Base-by-base conservation (phyloP, 2,888 invertebrate species). In the Ceratothoa steindachneri region DNA sequence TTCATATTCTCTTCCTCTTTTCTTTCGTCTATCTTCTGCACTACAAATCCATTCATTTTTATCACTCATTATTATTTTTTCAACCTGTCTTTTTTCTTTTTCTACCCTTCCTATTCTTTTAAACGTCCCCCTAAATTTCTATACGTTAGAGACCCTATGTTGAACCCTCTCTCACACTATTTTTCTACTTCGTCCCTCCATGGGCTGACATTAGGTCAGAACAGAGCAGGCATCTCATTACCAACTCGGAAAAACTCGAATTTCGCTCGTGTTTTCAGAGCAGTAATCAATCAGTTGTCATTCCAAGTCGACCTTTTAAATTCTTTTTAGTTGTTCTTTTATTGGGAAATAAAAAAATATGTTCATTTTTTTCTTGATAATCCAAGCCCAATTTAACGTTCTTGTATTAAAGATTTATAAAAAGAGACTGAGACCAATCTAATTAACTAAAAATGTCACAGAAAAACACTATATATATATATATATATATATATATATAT, bases 211-310 rank as follows among this genome's bases (percentile, higher is more conserved):
- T 60, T 60, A 60, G 60, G 60, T 60, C 60, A 60, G 60, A 60
- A 12, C 60, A 24, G 27, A 24, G 24, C 60, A 60, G 60, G 60
- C 60, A 60, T 60, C 60, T 60, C 60, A 60, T 60, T 60, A 60
- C 27, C 22, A 24, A 60, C 60, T 60, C 27, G 19, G 60, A 60
- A 60, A 60, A 60, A 60, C 22, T 24, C 5, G 24, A 60, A 60
- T 3, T 60, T 60, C 60, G 60, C 22, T 22, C 24, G 60, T 60
- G 60, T 60, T 60, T 60, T 60, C 24, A 12, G 60, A 24, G 60
- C 60, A 60, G 60, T 60, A 60, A 60, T 60, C 60, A 60, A 60
- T 60, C 60, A 60, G 24, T 24, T 60, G 60, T 60, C 60, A 60
- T 24, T 60, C 60, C 60, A 24, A 60, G 60, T 60, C 60, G 24